phyloP scores from a whole-genome alignment of 2,797 vertebrate species.

The Anguilla pacifica region DNA sequence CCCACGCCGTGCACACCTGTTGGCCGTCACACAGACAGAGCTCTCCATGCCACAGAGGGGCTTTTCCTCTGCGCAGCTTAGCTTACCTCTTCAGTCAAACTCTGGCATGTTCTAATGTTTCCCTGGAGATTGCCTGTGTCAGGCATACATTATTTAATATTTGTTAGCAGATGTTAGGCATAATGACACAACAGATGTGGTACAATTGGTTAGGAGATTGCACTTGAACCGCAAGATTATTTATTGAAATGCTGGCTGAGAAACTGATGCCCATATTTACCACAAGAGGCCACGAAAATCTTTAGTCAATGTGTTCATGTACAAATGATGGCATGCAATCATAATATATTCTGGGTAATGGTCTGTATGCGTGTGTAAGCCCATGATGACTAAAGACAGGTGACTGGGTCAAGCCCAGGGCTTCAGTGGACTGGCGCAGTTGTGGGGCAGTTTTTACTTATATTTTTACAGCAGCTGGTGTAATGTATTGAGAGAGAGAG shows the following conservation, averaged over 20 bases:
- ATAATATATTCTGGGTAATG: not conserved
- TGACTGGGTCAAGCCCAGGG: not conserved
- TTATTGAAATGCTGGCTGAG: not conserved
- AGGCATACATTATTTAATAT: not conserved
- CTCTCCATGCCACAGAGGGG: constrained; percentile 1
- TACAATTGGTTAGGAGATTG: not conserved
- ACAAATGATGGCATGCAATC: not conserved
- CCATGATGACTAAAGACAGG: not conserved
- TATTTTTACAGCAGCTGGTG: not conserved
- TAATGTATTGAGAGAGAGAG: not conserved
- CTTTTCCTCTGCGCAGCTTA: not conserved
- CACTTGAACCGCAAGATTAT: not conserved
- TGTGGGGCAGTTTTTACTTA: not conserved
- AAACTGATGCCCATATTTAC: no score
- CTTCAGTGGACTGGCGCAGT: not conserved
- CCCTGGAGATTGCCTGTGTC: not conserved
- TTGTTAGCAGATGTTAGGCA: constrained; percentile 4
- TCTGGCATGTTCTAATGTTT: constrained; percentile 10
- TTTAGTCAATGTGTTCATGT: not conserved
- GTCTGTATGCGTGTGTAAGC: not conserved
- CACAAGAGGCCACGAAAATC: not conserved
- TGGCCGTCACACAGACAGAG: not conserved
- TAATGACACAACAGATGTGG: not conserved
- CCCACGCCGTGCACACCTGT: constrained; percentile 6
- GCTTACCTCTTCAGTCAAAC: constrained; percentile 14